Conservation (phyloP, 2,113 vertebrate genomes). For the Crypturellus undulatus region DNA sequence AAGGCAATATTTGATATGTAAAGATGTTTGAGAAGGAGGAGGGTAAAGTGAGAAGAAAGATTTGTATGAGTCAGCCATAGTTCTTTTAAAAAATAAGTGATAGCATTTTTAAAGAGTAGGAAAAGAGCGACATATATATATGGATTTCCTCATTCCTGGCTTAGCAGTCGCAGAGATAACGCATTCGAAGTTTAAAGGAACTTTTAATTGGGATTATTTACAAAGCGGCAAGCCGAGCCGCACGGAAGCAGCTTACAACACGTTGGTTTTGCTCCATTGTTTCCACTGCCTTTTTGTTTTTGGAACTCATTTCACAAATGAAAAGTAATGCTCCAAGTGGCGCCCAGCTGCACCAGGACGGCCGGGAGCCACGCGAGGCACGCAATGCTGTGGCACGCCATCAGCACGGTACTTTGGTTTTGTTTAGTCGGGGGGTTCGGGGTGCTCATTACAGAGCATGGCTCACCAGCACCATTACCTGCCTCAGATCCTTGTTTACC, state of each 20-base stretch:
- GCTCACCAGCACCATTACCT: not conserved
- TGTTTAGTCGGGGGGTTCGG: not conserved
- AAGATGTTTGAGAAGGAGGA: constrained; percentile 68
- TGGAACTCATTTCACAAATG: not conserved
- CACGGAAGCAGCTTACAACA: not conserved
- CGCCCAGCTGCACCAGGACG: not conserved
- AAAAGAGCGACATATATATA: not conserved
- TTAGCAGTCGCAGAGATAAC: not conserved
- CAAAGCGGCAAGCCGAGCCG: fast-evolving
- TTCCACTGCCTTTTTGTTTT: constrained; percentile 31
- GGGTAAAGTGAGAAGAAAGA: constrained; percentile 48
- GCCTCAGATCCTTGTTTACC: not conserved
- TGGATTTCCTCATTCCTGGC: constrained; percentile 14
- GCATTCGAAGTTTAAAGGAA: constrained; percentile 14
- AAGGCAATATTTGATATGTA: constrained; percentile 65
- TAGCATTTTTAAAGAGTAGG: not conserved
- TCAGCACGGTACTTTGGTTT: not conserved
- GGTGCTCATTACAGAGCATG: not conserved
- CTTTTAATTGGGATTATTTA: not conserved
- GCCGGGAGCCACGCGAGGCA: not conserved
- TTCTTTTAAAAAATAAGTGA: constrained; percentile 29
- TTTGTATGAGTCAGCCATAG: constrained; percentile 47
- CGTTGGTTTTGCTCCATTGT: constrained; percentile 9
- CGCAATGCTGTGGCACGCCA: not conserved
- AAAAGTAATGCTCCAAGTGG: not conserved